Conservation (phyloP, 2,888 invertebrate genomes). For the Epinotia ramella region DNA sequence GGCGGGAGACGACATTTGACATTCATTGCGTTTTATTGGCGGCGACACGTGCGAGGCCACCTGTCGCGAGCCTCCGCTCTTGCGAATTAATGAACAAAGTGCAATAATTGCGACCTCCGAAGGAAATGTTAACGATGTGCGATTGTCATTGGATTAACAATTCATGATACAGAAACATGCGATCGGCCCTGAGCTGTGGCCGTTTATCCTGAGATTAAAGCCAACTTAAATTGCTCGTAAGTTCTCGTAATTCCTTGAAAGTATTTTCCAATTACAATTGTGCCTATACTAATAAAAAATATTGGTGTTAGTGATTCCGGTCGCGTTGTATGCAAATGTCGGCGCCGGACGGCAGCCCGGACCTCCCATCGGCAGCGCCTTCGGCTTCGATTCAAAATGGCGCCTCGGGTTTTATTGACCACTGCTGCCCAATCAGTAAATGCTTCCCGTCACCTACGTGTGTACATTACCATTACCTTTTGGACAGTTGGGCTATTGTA, state of each 20-base stretch:
- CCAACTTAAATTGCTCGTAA: slow-evolving; percentile 14
- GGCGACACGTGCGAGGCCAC: slow-evolving; percentile 81
- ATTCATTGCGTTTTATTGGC: slow-evolving; percentile 83
- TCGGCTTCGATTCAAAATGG: slow-evolving; percentile 80
- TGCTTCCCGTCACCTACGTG: slow-evolving; percentile 70
- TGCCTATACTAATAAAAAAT: slow-evolving; percentile 53
- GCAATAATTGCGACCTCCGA: slow-evolving; percentile 48
- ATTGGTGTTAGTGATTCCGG: slow-evolving; percentile 71
- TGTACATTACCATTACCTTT: slow-evolving; percentile 64
- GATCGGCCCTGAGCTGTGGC: slow-evolving; percentile 32
- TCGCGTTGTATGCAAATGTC: slow-evolving; percentile 80
- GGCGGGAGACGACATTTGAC: slow-evolving; percentile 74
- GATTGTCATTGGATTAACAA: slow-evolving; percentile 45
- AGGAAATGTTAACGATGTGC: slow-evolving; percentile 44
- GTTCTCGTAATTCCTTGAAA: neutral
- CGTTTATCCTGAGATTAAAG: slow-evolving; percentile 20
- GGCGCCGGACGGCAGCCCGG: slow-evolving; percentile 79
- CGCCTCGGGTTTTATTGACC: slow-evolving; percentile 76
- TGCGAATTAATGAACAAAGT: slow-evolving; percentile 60
- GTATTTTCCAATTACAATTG: neutral
- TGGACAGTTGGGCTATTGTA: neutral
- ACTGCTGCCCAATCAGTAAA: slow-evolving; percentile 52
- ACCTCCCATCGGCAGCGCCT: slow-evolving; percentile 79
- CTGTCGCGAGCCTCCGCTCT: slow-evolving; percentile 80
- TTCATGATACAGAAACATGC: slow-evolving; percentile 42